Evolutionary conservation across 37 sponge, comb jelly and placozoan species (phyloP), one percentile per base, ranked within the genome.

Genomic region (Dysidea cf. avara): DNA sequence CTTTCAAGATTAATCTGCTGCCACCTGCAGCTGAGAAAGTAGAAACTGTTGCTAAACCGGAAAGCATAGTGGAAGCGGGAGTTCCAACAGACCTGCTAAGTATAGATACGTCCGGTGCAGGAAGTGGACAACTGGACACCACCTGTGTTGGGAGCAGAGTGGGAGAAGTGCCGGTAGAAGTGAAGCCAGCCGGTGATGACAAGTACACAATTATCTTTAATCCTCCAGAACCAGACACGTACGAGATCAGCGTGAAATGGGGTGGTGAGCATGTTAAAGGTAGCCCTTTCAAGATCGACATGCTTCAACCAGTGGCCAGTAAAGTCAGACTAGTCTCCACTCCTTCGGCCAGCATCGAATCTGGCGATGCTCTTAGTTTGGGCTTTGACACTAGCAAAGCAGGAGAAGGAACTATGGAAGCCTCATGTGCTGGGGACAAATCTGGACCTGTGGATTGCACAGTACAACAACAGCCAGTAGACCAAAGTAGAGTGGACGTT

Each of bases 1-100:
- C 90, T 12, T 89, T 89, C 77, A 75, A 67, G 39, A 67, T 86
- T 49, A 83, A 83, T 50, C 61, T 83, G 0, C 31, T 83, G 0
- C 69, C 83, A 30, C 75, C 83, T n/a, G 61, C 50, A 3, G 53
- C 83, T 0, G 61, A 67, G 12, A n/a, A 53, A 3, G 83, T 83
- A 53, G 64, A 61, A 52, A 34, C 40, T 20, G 77, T 85, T 7
- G 55, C 21, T 48, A 87, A 87, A 38, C 87, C 86, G 38, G 34
- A 72, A 3, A 48, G 63, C 1, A 54, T 60, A n/a, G 26, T 57
- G 22, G 65, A 60, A 7, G 75, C 69, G 1, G 16, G 29, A 26
- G 16, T 68, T 4, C 76, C 76, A 7, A 48, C 56, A 20, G 40
- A 22, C 5, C 12, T 33, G 18, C 58, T 64, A 18, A 34, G 50